Evolutionary conservation across 1,140 invertebrate genomes (phyloP), one percentile per base, ranked within the genome.

Genomic region (Drosophila arawakana): DNA sequence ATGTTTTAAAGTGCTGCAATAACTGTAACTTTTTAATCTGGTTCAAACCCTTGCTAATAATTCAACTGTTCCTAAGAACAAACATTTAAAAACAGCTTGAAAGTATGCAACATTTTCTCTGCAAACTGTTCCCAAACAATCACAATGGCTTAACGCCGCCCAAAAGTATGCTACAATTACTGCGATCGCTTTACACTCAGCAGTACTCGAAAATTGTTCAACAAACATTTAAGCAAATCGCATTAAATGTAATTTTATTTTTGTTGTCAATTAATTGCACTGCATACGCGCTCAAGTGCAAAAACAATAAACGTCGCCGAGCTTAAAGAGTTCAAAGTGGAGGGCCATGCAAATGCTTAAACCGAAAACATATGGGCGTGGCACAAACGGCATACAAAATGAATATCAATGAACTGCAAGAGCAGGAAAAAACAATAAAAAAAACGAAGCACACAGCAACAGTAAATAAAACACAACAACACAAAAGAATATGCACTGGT

Each of bases 391-490:
- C 68, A 73, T 69, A 74, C 61, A 69, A 80, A 69, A 66, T 74
- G 78, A 74, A 78, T 80, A 80, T 78, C 78, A 80, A 80, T 80
- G 75, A 78, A 70, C 70, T 78, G 70, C 65, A 70, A 46, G 69
- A 68, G 65, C 67, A 43, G 21, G 50, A 58, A 55, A 66, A 60
- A 75, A 67, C 30, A 76, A 54, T 35, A 52, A 73, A 67, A 10
- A 65, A 61, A 34, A 41, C 10, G 46, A 13, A 62, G 34, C 34
- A 72, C 3, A 57, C 47, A 41, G 46, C 37, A 54, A 47, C 55
- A 71, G 46, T 44, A 59, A 57, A 61, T 43, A 62, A 52, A 54
- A 21, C 18, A 52, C 55, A 50, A 58, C 11, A 61, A 44, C 73
- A 57, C 21, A 34, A 41, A 63, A 43, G 44, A 59, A 67, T 67